Percentiles rank a stretch among this genome's conserved stretches.
Evolutionary conservation across 2,797 vertebrate species (phyloP).

Genomic region (Naso thynnoides): DNA sequence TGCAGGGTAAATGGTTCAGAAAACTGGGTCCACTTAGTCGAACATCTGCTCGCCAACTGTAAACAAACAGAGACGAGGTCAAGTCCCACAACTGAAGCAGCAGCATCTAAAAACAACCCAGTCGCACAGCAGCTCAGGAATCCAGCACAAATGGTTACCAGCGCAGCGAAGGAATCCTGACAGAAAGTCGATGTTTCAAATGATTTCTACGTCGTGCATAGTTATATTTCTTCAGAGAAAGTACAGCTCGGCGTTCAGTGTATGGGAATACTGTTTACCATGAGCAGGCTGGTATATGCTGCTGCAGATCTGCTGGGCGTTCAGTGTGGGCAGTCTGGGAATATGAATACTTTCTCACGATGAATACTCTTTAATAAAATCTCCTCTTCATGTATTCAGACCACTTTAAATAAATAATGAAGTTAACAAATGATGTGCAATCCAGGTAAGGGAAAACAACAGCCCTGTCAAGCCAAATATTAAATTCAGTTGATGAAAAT

Average conservation of each 20-base stretch:
- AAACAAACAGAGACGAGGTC: conserved; percentile 71
- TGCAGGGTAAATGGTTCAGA: conserved; percentile 66
- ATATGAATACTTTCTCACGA: conserved; percentile 59
- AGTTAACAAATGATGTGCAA: conserved; percentile 19
- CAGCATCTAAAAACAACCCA: conserved; percentile 71
- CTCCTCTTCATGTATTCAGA: conserved; percentile 41
- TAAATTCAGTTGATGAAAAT: conserved; percentile 7
- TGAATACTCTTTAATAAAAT: conserved; percentile 60
- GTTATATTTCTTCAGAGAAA: conserved; percentile 31
- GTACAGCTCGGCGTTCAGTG: conserved; percentile 20
- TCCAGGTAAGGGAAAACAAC: conserved; percentile 10
- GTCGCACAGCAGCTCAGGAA: conserved; percentile 51
- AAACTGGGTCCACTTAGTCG: conserved; percentile 58
- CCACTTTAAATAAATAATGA: conserved; percentile 42
- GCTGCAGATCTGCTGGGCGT: conserved; percentile 49
- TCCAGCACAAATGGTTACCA: conserved; percentile 44
- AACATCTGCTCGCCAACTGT: conserved; percentile 79
- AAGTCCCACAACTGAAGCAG: conserved; percentile 61
- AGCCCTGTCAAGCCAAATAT: conserved; percentile 16
- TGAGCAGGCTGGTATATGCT: conserved; percentile 50
- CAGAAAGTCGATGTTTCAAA: conserved; percentile 28
- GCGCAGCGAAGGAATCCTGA: conserved; percentile 22
- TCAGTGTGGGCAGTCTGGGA: conserved; percentile 61
- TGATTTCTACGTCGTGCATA: conserved; percentile 18
- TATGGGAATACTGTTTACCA: conserved; percentile 57